These are phyloP conservation scores for Ursus arctos DNA, from an alignment of 2,113 vertebrate genomes.

Conservation along the genomic window DNA sequence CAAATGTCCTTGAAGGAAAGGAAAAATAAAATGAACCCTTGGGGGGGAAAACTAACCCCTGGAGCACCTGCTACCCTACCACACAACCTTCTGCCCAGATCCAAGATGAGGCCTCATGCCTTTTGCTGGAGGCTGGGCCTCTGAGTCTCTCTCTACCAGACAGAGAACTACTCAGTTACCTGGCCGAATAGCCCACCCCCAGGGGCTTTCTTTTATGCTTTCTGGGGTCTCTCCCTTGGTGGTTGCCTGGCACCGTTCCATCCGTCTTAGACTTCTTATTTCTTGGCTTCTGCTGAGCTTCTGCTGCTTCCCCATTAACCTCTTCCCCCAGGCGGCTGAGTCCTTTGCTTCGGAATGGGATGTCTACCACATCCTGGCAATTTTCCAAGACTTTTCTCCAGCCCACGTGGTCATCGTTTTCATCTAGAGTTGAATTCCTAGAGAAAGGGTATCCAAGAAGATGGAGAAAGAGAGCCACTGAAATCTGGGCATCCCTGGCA, in stretches of 20 bases:
- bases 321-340: slow-evolving; percentile 84
- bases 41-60: background rate
- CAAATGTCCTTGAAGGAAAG: background rate
- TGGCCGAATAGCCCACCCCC: slow-evolving; percentile 95
- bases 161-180: slow-evolving; percentile 86
- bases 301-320: slow-evolving; percentile 82
- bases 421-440: slow-evolving; percentile 66
- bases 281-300: slow-evolving; percentile 82
- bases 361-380: slow-evolving; percentile 94
- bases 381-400: slow-evolving; percentile 89
- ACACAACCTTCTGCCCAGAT: background rate
- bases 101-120: background rate
- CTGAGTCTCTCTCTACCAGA: background rate
- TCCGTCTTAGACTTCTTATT: slow-evolving; percentile 83
- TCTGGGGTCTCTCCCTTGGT: slow-evolving; percentile 93
- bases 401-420: slow-evolving; percentile 59
- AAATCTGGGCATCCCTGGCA: slow-evolving; percentile 96
- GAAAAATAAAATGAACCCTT: background rate
- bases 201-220: slow-evolving; percentile 94
- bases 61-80: background rate
- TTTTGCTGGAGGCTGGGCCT: background rate
- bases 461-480: slow-evolving; percentile 94
- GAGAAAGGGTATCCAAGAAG: slow-evolving; percentile 89
- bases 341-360: slow-evolving; percentile 92
- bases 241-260: slow-evolving; percentile 87